Evolutionary conservation across 53 echinoderm and acorn worm species (phyloP).

Genomic region (Mesocentrotus franciscanus): DNA sequence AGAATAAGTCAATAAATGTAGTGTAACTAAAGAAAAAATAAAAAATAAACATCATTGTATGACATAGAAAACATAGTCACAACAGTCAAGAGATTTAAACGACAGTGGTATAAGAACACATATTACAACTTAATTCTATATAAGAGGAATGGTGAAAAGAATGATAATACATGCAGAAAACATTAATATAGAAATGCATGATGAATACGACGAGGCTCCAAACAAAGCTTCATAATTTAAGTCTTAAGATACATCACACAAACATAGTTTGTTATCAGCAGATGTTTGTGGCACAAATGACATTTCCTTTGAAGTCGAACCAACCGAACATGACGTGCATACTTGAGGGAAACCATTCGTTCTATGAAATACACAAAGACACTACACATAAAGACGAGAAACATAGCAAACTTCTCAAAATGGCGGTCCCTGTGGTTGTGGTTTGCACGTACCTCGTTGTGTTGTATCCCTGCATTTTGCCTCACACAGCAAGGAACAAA

Average conservation of each 20-base stretch:
- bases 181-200: neutral
- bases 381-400: slow-evolving; percentile 31
- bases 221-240: neutral
- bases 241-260: neutral
- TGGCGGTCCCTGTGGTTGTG: slow-evolving; percentile 63
- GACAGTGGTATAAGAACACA: neutral
- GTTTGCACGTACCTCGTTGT: slow-evolving; percentile 61
- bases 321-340: neutral
- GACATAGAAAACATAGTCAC: neutral
- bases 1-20: too few relatives aligned
- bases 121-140: neutral
- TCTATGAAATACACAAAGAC: neutral
- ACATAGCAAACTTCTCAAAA: slow-evolving; percentile 27
- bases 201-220: neutral
- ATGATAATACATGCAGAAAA: neutral
- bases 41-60: neutral
- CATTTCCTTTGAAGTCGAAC: neutral
- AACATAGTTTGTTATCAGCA: neutral
- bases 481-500: slow-evolving; percentile 15
- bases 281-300: neutral
- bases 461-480: slow-evolving; percentile 48
- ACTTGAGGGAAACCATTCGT: neutral
- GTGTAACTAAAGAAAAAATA: too few relatives aligned
- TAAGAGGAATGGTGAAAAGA: neutral
- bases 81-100: neutral